phyloP scores from a whole-genome alignment of 2,797 vertebrate species.

The Megalops cyprinoides region DNA sequence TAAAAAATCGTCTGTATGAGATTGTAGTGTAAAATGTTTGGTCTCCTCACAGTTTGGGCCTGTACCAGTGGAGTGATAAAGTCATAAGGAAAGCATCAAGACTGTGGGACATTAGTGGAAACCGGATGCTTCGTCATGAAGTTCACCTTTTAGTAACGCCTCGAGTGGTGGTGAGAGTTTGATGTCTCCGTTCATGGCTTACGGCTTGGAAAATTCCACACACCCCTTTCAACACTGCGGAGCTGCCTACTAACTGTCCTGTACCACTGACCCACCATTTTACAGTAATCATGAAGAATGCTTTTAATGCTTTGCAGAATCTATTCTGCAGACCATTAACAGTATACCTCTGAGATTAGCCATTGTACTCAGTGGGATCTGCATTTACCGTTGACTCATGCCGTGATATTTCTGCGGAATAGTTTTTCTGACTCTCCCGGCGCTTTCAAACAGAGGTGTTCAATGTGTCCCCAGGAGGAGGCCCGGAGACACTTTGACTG shows the following conservation, averaged over 20 bases:
- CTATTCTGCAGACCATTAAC: too few relatives aligned
- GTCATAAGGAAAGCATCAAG: constrained; percentile 84
- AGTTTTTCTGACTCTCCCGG: neutral
- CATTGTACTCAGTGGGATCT: neutral
- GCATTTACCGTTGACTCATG: neutral
- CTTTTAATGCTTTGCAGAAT: neutral
- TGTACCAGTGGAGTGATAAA: constrained; percentile 94
- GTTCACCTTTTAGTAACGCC: constrained; percentile 90
- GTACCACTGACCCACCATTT: neutral
- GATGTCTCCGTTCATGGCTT: neutral
- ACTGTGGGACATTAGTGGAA: constrained; percentile 85
- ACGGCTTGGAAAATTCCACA: neutral
- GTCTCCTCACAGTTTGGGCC: constrained; percentile 81
- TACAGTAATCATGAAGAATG: neutral
- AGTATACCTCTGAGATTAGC: neutral
- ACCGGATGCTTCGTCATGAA: constrained; percentile 80
- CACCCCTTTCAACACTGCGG: neutral
- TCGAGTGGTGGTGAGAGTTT: constrained; percentile 86
- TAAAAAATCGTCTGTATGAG: neutral
- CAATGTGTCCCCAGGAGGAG: constrained; percentile 78
- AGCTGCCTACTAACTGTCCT: neutral
- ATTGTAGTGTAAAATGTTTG: neutral
- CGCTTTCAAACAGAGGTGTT: neutral
- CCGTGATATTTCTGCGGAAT: neutral
- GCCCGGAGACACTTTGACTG: constrained; percentile 90